Evolutionary conservation across 1,140 invertebrate species (phyloP).

Genomic region (silkworm (Bombyx mori)): DNA sequence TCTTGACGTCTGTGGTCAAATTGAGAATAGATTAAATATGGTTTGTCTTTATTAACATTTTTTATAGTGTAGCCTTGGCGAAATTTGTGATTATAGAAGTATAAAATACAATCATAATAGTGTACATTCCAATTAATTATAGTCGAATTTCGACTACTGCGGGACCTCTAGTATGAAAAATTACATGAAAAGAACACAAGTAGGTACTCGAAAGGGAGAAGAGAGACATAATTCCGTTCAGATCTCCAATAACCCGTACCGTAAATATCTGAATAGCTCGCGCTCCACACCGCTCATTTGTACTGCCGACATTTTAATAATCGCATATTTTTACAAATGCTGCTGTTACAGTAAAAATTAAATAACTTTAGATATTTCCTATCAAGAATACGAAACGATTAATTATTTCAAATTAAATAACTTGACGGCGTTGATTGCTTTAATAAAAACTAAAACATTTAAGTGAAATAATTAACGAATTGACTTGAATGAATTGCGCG

Average conservation of each 20-base stretch:
- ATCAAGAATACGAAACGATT: no score
- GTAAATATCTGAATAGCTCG: constrained; percentile 35
- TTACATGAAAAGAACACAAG: constrained; percentile 1
- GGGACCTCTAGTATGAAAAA: not conserved
- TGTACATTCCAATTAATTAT: no score
- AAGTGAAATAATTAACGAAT: not conserved
- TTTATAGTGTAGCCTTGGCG: no score
- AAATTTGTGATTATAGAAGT: no score
- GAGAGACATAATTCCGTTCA: constrained; percentile 17
- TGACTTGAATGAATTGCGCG: not conserved
- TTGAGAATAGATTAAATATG: no score
- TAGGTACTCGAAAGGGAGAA: constrained; percentile 9
- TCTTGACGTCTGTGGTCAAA: no score
- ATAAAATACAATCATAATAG: no score
- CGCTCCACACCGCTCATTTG: constrained; percentile 39
- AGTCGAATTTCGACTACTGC: not conserved
- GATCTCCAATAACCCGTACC: constrained; percentile 35
- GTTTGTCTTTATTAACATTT: no score
- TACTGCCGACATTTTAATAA: constrained; percentile 51
- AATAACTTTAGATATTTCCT: not conserved
- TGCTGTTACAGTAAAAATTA: constrained; percentile 9
- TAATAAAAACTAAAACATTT: not conserved
- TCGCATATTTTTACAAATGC: constrained; percentile 45
- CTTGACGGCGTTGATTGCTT: not conserved
- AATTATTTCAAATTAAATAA: not conserved